phyloP scores from a whole-genome alignment of 2,797 vertebrate genomes.

The Platyrinchus mystaceus region DNA sequence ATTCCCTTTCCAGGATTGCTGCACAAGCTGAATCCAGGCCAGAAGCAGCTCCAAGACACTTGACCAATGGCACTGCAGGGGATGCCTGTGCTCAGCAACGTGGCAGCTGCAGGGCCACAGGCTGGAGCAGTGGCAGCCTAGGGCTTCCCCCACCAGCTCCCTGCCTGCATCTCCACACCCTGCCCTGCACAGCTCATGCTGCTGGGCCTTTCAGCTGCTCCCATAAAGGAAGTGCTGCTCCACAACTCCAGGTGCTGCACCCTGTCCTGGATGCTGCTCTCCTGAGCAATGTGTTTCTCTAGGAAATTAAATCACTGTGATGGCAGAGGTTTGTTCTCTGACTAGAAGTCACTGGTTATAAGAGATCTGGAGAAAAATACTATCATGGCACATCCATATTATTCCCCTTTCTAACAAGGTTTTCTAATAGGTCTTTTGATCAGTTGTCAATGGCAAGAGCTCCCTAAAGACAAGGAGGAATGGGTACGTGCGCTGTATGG shows the following conservation, averaged over 20 bases:
- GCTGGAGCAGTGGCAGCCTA: background rate
- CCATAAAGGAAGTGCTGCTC: background rate
- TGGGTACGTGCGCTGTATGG: fast-evolving
- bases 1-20: background rate
- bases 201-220: background rate
- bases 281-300: background rate
- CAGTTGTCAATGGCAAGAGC: background rate
- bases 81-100: background rate
- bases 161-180: background rate
- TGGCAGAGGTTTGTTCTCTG: background rate
- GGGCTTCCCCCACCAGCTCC: background rate
- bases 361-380: background rate
- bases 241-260: fast-evolving
- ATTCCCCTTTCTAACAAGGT: background rate
- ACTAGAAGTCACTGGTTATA: background rate
- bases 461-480: background rate
- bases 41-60: background rate
- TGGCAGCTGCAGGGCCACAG: background rate
- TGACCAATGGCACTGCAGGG: background rate
- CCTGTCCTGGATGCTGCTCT: background rate
- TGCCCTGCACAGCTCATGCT: fast-evolving
- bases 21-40: background rate
- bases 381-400: background rate
- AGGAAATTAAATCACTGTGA: background rate
- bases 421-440: background rate